Evolutionary conservation across 2,113 vertebrate genomes (phyloP).

Genomic region (Heterocephalus glaber): DNA sequence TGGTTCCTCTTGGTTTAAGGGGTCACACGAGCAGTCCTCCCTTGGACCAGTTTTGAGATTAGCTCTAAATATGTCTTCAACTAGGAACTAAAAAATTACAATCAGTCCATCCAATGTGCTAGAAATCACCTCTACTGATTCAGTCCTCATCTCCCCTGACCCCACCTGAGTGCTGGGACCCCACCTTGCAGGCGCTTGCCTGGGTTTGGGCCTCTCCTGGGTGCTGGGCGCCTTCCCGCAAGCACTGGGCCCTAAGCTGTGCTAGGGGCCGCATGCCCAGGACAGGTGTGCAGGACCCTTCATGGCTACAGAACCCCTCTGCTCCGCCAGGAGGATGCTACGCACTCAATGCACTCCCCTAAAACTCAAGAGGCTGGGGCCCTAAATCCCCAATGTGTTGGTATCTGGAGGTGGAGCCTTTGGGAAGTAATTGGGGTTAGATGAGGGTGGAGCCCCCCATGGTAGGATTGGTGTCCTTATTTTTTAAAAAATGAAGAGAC

Average conservation of each 20-base stretch:
- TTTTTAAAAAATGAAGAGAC: not conserved
- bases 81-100: not conserved
- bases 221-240: not conserved
- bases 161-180: not conserved
- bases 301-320: not conserved
- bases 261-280: rapidly evolving
- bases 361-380: not conserved
- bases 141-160: not conserved
- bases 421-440: not conserved
- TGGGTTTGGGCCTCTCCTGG: not conserved
- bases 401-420: not conserved
- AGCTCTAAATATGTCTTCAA: not conserved
- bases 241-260: too few species aligned
- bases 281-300: not conserved
- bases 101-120: not conserved
- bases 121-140: not conserved
- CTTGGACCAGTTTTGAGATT: not conserved
- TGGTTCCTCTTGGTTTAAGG: not conserved
- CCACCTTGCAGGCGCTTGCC: not conserved
- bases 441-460: too few species aligned
- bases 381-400: not conserved
- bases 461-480: not conserved
- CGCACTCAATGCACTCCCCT: too few species aligned
- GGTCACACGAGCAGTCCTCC: not conserved
- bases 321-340: not conserved